Evolutionary conservation across 2,797 vertebrate genomes (phyloP).

Genomic region (Squalus acanthias): DNA sequence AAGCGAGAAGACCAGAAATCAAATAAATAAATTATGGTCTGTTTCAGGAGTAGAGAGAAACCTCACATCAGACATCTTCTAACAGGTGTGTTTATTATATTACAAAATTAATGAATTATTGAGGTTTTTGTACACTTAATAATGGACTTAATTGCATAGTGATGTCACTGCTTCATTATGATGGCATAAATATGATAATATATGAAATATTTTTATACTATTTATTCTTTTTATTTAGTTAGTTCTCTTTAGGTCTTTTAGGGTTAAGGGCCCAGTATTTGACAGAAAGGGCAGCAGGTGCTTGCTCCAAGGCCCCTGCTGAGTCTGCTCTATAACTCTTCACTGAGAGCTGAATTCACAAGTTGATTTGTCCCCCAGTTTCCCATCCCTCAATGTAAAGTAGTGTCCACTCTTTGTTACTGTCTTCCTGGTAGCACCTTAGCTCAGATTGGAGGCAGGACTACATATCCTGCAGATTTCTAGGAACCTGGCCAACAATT

Average conservation of each 20-base stretch:
- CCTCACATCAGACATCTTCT: not conserved
- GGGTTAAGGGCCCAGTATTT: not conserved
- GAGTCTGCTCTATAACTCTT: not conserved
- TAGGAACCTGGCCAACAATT: not conserved
- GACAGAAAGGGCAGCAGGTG: not conserved
- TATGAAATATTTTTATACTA: not conserved
- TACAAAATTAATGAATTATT: not conserved
- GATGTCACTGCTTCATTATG: not conserved
- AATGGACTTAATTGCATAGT: not conserved
- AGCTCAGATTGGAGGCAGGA: not conserved
- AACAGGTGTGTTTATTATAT: not conserved
- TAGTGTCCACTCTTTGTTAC: not conserved
- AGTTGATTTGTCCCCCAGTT: not conserved
- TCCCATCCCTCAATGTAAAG: too few species aligned
- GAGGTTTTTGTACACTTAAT: not conserved
- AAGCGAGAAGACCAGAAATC: not conserved
- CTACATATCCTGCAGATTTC: not conserved
- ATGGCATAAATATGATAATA: not conserved
- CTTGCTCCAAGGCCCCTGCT: not conserved
- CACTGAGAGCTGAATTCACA: not conserved
- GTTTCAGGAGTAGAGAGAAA: not conserved
- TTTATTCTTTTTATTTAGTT: not conserved
- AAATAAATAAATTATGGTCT: not conserved
- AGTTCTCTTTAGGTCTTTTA: not conserved
- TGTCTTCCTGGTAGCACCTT: too few species aligned